Conservation (phyloP, 2,888 invertebrate genomes). For the Rotaria macrura region DNA sequence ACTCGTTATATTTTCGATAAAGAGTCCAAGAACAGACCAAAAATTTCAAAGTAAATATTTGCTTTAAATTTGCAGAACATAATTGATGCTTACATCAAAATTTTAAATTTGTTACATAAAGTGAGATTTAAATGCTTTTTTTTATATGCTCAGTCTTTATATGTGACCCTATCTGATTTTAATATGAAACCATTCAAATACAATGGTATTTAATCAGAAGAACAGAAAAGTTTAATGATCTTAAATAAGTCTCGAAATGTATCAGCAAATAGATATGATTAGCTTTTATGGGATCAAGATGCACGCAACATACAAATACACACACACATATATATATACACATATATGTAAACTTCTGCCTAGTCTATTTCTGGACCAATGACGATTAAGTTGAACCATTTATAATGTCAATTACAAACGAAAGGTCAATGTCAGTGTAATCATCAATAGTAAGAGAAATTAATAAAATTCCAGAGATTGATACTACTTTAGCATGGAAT, state of each 20-base stretch:
- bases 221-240: neutral
- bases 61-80: no score
- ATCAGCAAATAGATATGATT: neutral
- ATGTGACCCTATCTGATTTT: neutral
- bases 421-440: neutral
- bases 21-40: no score
- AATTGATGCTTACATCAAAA: no score
- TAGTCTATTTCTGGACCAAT: neutral
- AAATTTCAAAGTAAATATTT: no score
- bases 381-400: neutral
- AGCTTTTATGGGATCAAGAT: neutral
- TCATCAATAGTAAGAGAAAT: neutral
- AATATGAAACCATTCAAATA: neutral
- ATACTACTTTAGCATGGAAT: neutral
- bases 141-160: neutral
- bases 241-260: no score
- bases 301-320: no score
- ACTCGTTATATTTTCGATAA: neutral
- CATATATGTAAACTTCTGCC: neutral
- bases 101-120: no score
- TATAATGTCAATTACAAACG: neutral
- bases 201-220: neutral
- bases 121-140: no score
- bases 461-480: neutral
- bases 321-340: neutral